phyloP scores from a whole-genome alignment of 2,113 vertebrate species.

The Megalops atlanticus region DNA sequence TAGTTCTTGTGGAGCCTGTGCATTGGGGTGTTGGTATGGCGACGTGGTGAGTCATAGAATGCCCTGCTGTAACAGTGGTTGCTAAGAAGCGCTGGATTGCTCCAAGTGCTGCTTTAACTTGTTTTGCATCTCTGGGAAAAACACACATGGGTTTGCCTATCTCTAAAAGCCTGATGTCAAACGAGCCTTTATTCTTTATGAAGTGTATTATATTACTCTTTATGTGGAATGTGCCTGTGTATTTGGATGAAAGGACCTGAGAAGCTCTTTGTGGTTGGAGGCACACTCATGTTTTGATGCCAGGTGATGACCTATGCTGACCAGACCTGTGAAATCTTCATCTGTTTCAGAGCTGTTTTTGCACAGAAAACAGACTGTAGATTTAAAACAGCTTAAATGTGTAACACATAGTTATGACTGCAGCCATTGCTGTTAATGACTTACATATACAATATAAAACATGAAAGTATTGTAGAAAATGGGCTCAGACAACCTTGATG shows the following conservation, averaged over 20 bases:
- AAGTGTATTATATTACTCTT: too few species aligned
- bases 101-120: not conserved
- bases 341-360: constrained; percentile 5
- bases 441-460: not conserved
- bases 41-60: not conserved
- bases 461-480: constrained; percentile 5
- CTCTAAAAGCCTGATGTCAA: not conserved
- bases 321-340: not conserved
- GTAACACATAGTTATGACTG: not conserved
- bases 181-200: too few species aligned
- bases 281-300: too few species aligned
- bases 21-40: not conserved
- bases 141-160: not conserved
- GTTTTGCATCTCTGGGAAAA: not conserved
- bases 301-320: not conserved
- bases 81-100: too few species aligned
- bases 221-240: too few species aligned
- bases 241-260: too few species aligned
- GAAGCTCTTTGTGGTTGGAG: not conserved
- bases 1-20: not conserved
- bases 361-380: not conserved
- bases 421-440: not conserved
- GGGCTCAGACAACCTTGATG: not conserved
- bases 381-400: not conserved
- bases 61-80: not conserved